A percentile compares a stretch with the other conserved stretches of the same genome.
Conservation (phyloP, 2,113 vertebrate species). For the Leptobrachium leishanense region DNA sequence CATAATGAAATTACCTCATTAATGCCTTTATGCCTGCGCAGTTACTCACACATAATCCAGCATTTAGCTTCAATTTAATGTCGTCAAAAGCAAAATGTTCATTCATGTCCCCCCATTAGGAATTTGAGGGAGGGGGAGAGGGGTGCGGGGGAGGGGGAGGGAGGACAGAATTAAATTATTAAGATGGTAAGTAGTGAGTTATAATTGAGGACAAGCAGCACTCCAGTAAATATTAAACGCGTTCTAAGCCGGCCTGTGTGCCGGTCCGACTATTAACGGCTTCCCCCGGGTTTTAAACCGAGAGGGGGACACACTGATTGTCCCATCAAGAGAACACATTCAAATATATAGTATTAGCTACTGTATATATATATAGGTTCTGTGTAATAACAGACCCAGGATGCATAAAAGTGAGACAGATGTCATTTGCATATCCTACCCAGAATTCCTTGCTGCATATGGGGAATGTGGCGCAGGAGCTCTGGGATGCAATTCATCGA, state of each 20-base stretch:
- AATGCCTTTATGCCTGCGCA: constrained; percentile 83
- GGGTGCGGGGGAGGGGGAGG: constrained; percentile 8
- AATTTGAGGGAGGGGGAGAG: constrained; percentile 59
- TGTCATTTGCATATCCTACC: no score
- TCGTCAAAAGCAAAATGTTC: constrained; percentile 78
- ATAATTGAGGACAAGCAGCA: constrained; percentile 96
- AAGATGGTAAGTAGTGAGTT: constrained; percentile 89
- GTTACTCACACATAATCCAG: constrained; percentile 86
- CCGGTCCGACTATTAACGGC: constrained; percentile 86
- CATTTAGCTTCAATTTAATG: constrained; percentile 88
- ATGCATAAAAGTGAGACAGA: no score
- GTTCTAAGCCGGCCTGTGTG: constrained; percentile 78
- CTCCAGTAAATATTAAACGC: constrained; percentile 90
- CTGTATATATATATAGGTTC: no score
- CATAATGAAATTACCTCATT: constrained; percentile 98
- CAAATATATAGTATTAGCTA: no score
- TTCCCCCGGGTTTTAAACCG: constrained; percentile 70
- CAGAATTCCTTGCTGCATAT: no score
- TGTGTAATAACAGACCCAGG: no score
- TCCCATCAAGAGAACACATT: no score
- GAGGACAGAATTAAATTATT: constrained; percentile 96
- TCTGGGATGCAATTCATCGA: no score
- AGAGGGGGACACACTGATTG: constrained; percentile 35
- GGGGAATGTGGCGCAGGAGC: no score
- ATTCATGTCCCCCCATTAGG: constrained; percentile 77